A percentile compares a stretch with the other conserved stretches of the same genome.
These are phyloP conservation scores for Caenorhabditis inopinata DNA, from an alignment of 1,140 invertebrate genomes.

Conservation along the genomic window DNA sequence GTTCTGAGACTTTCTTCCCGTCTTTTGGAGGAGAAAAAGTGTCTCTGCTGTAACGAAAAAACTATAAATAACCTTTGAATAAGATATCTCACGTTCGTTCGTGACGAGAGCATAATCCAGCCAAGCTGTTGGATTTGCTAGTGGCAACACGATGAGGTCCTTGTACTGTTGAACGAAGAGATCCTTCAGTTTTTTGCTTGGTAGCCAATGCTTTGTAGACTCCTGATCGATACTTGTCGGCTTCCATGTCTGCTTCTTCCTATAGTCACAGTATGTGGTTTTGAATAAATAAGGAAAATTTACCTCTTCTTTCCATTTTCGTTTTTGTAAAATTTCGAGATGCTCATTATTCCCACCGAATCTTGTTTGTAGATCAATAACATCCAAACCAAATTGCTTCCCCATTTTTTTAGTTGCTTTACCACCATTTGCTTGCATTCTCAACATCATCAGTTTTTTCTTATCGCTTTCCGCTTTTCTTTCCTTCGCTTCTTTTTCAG, in stretches of 20 bases:
- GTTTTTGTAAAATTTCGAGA: background rate
- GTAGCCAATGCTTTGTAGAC: constrained; percentile 7
- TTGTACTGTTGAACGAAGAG: background rate
- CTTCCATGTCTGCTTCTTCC: background rate
- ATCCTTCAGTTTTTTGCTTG: constrained; percentile 3
- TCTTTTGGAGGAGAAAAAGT: constrained; percentile 3
- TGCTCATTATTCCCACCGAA: constrained; percentile 10
- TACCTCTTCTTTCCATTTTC: constrained; percentile 19
- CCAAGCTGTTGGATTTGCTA: constrained; percentile 10
- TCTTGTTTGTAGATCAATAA: constrained; percentile 5
- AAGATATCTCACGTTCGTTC: background rate
- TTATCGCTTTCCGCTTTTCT: background rate
- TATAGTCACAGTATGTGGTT: background rate
- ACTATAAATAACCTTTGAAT: no score
- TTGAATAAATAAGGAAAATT: background rate
- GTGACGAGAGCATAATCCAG: background rate
- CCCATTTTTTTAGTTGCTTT: constrained; percentile 20
- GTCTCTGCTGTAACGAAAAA: background rate
- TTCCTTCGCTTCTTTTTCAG: constrained; percentile 17
- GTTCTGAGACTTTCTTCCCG: constrained; percentile 4
- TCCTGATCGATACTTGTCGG: background rate
- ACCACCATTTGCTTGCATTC: constrained; percentile 22
- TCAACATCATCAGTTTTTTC: background rate
- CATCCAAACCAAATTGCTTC: constrained; percentile 10
- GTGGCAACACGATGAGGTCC: background rate